Conservation (phyloP, 1,140 invertebrate species). For the Pseudomyrmex cubaensis region DNA sequence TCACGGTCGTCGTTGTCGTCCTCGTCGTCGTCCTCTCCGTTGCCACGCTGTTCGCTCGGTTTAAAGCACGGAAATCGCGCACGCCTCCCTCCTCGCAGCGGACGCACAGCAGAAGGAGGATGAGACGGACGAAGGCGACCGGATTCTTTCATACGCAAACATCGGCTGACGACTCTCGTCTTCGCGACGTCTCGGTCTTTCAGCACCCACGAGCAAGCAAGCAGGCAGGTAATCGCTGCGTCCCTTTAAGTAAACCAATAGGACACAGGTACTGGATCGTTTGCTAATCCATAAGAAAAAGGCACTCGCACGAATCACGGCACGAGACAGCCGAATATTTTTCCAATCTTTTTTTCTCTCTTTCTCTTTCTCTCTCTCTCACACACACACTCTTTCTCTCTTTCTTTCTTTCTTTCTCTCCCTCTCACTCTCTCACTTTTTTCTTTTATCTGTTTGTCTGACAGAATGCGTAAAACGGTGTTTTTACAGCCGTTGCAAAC, state of each 20-base stretch:
- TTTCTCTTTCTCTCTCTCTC: background rate
- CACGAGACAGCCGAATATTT: constrained; percentile 11
- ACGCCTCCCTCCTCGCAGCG: constrained; percentile 56
- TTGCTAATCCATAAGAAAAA: background rate
- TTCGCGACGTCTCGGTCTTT: constrained; percentile 28
- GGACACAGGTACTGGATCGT: background rate
- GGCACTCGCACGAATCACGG: constrained; percentile 24
- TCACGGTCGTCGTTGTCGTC: constrained; percentile 46
- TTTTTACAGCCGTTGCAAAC: too few relatives aligned
- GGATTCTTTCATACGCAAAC: constrained; percentile 73
- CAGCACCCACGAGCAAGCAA: constrained; percentile 1
- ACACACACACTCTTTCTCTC: too few relatives aligned
- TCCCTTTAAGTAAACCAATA: background rate
- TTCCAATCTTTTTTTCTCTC: constrained; percentile 7
- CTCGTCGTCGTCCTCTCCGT: constrained; percentile 60
- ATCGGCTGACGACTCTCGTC: constrained; percentile 62
- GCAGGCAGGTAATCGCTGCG: constrained; percentile 8
- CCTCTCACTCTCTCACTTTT: too few relatives aligned
- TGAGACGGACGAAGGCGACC: constrained; percentile 63
- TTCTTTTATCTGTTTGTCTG: too few relatives aligned
- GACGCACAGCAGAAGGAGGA: constrained; percentile 66
- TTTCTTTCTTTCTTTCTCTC: too few relatives aligned
- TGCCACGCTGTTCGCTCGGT: constrained; percentile 60
- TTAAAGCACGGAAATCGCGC: constrained; percentile 60
- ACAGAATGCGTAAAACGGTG: too few relatives aligned